phyloP scores from a whole-genome alignment of 2,888 invertebrate species.

The Melipona beecheii region DNA sequence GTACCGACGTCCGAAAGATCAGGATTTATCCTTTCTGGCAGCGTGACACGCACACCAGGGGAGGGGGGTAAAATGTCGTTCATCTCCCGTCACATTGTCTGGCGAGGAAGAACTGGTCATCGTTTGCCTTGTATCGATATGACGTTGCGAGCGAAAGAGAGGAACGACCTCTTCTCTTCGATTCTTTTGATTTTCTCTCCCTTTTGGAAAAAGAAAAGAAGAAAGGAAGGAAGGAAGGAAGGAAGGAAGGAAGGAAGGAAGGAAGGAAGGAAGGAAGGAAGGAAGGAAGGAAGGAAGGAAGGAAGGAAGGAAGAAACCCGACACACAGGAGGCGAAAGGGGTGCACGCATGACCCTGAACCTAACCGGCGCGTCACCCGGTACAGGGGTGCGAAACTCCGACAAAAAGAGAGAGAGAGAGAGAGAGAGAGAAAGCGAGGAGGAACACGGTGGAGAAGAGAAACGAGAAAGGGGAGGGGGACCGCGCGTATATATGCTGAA shows the following conservation, averaged over 20 bases:
- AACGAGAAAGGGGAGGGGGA: conserved; percentile 53
- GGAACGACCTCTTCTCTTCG: conserved; percentile 61
- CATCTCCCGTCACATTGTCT: conserved; percentile 56
- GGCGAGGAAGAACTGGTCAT: conserved; percentile 62
- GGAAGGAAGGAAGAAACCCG: conserved; percentile 66
- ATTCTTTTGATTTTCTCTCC: conserved; percentile 62
- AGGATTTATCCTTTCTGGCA: conserved; percentile 51
- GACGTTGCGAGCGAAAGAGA: conserved; percentile 22
- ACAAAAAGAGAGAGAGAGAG: conserved; percentile 58
- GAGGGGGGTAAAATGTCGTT: conserved; percentile 59
- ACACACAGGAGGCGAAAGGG: conserved; percentile 69
- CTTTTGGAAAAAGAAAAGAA: conserved; percentile 57
- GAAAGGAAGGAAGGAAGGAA: conserved; percentile 66
- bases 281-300: conserved; percentile 66
- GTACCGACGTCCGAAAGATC: conserved; percentile 35
- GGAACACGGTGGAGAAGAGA: conserved; percentile 56
- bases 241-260: conserved; percentile 66
- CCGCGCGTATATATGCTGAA: conserved; percentile 60
- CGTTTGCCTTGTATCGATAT: conserved; percentile 63
- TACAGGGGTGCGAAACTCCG: conserved; percentile 77
- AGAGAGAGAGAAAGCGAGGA: conserved; percentile 61
- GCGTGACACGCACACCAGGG: conserved; percentile 28
- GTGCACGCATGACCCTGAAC: conserved; percentile 83
- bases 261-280: conserved; percentile 65
- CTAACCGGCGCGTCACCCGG: conserved; percentile 78